phyloP scores from a whole-genome alignment of 2,888 invertebrate species.

The Orchesella flavescens region DNA sequence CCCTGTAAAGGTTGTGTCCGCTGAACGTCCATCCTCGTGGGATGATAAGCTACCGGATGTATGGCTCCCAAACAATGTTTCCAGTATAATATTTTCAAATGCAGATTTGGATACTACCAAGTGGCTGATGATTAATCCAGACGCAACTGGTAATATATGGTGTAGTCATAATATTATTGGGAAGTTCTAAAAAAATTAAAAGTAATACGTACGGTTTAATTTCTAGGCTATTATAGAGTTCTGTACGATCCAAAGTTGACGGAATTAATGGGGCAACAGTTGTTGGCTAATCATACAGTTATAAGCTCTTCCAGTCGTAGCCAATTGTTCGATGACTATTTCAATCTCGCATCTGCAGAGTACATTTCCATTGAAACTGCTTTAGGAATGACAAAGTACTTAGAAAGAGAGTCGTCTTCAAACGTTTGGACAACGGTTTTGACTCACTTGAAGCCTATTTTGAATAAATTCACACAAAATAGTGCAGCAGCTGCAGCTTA shows the following conservation, averaged over 20 bases:
- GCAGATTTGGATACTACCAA: conserved; percentile 28
- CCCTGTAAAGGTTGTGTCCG: conserved; percentile 23
- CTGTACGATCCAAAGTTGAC: conserved; percentile 61
- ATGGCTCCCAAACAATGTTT: conserved; percentile 44
- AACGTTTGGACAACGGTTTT: conserved; percentile 58
- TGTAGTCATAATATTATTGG: not conserved
- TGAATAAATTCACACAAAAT: conserved; percentile 7
- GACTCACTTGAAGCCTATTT: conserved; percentile 47
- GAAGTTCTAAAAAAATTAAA: not conserved
- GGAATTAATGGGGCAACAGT: conserved; percentile 48
- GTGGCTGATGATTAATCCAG: conserved; percentile 61
- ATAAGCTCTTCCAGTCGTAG: conserved; percentile 54
- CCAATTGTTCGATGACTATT: conserved; percentile 66
- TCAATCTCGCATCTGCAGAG: conserved; percentile 51
- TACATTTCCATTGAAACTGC: conserved; percentile 47
- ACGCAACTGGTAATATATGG: conserved; percentile 24
- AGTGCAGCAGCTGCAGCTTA: not conserved
- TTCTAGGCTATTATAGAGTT: conserved; percentile 63
- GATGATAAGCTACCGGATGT: conserved; percentile 7
- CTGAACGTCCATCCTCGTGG: not conserved
- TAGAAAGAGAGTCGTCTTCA: conserved; percentile 43
- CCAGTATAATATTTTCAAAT: conserved; percentile 27
- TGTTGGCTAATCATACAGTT: conserved; percentile 35
- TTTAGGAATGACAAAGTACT: conserved; percentile 46
- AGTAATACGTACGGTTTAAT: not conserved